A percentile compares a stretch with the other conserved stretches of the same genome.
phyloP scores from a whole-genome alignment of 30 jellyfish, hydroid and myxozoan species.

The Pseudorhiza aurosa region DNA sequence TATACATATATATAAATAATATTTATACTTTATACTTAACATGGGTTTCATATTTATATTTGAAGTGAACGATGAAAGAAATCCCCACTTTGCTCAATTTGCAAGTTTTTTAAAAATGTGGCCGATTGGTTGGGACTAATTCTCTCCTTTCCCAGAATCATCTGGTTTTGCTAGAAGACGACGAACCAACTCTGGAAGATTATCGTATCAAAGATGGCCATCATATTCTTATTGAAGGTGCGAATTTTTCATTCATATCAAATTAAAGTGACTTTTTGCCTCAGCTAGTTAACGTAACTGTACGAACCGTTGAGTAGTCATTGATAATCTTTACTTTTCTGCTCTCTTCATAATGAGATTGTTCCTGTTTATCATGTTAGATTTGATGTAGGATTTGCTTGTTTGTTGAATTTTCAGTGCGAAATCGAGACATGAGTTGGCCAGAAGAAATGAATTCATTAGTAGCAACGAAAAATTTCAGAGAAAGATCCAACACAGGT shows the following conservation, averaged over 20 bases:
- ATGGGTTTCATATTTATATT: too few species aligned
- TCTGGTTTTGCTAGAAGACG: slow-evolving; percentile 84
- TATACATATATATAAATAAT: too few species aligned
- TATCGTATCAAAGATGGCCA: slow-evolving; percentile 70
- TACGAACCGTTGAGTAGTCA: not conserved
- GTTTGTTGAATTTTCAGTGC: slow-evolving; percentile 63
- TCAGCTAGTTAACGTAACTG: not conserved
- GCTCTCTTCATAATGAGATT: not conserved
- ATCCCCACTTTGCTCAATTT: too few species aligned
- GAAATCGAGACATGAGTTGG: slow-evolving; percentile 98
- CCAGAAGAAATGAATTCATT: slow-evolving; percentile 98
- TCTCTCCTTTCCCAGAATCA: slow-evolving; percentile 25
- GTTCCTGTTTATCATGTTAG: not conserved
- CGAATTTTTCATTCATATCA: too few species aligned
- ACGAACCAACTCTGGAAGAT: slow-evolving; percentile 65
- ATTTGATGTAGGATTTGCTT: too few species aligned
- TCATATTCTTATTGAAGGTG: slow-evolving; percentile 80
- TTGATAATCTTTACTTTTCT: too few species aligned
- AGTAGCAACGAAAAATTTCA: slow-evolving; percentile 93
- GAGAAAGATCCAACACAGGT: slow-evolving; percentile 98
- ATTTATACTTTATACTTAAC: too few species aligned
- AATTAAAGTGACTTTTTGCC: too few species aligned
- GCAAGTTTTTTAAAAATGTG: too few species aligned
- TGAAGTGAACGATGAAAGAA: too few species aligned
- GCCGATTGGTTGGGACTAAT: too few species aligned